These are phyloP conservation scores for Hydrotaea cyrtoneurina DNA, from an alignment of 2,888 invertebrate species.

Conservation along the genomic window DNA sequence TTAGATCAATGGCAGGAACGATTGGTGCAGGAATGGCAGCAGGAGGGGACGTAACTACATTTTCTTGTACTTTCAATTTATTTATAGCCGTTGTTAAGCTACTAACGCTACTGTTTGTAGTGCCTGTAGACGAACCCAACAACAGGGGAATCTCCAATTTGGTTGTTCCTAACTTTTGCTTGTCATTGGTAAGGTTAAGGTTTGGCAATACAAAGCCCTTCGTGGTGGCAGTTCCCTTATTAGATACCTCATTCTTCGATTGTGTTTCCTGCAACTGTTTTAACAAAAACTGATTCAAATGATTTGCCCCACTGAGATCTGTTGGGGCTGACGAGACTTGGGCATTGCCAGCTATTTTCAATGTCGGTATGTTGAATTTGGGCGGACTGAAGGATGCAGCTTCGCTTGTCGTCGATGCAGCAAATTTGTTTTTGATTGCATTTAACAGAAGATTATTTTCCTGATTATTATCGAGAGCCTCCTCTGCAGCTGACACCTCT, in stretches of 20 bases:
- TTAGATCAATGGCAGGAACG: conserved; percentile 73
- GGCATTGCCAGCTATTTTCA: conserved; percentile 53
- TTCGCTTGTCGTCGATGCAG: conserved; percentile 54
- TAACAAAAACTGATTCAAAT: conserved; percentile 70
- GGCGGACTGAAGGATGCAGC: conserved; percentile 63
- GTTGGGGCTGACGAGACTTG: not conserved
- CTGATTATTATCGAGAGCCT: conserved; percentile 29
- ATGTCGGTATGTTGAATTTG: conserved; percentile 69
- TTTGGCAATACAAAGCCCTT: conserved; percentile 70
- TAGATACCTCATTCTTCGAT: conserved; percentile 27
- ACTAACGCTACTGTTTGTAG: conserved; percentile 33
- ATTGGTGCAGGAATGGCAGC: not conserved
- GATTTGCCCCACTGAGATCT: conserved; percentile 12
- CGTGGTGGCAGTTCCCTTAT: not conserved
- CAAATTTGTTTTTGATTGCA: conserved; percentile 72
- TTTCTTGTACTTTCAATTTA: conserved; percentile 39
- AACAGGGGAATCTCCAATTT: conserved; percentile 69
- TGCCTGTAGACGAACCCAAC: conserved; percentile 63
- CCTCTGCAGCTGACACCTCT: too few relatives aligned
- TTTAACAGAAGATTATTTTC: conserved; percentile 69
- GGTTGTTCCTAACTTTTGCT: conserved; percentile 28
- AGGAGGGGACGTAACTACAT: not conserved
- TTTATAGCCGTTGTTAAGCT: conserved; percentile 50
- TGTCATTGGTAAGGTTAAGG: conserved; percentile 52
- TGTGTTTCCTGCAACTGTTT: conserved; percentile 67